Base-by-base conservation (phyloP, 1,140 invertebrate species). In the Contarinia nasturtii region DNA sequence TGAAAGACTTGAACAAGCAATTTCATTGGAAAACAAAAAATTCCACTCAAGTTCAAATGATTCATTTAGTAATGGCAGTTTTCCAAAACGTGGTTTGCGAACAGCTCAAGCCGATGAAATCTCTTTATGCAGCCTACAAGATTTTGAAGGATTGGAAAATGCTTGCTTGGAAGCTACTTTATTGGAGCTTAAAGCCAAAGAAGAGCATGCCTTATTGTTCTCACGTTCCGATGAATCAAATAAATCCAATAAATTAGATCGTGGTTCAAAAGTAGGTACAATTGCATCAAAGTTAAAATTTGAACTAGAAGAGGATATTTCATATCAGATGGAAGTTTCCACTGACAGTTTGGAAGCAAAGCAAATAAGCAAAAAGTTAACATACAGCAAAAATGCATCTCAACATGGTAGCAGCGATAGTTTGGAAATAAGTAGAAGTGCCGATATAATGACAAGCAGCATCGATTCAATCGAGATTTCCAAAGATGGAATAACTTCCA, bases 121-220 rank as follows among this genome's bases (percentile, higher is more conserved):
- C 15, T 93, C 88, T 1, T 63, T 91, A n/a, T 86, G 83, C 5
- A 95, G 90, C 17, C 65, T 94, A 2, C 89, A 90, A 59, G 92
- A 97, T 64, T 95, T 95, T 64, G 91, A 95, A 73, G 79, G 82
- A 1, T 63, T 95, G 1, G 92, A 97, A 64, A 79, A 75, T 49
- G 87, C 89, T 19, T 87, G 90, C 57, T 73, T 80, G 34, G 82
- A 88, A 59, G 82, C 79, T 1, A 79, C 86, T 51, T 71, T 80
- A 47, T 81, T 86, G 41, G 86, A 91, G 66, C 68, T 84, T 20
- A 73, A 79, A 51, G 86, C 82, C 0, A 81, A 86, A 57, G 79
- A 89, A 60, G 88, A 92, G 60, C 87, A 89, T 52, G 80, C 82
- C 42, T 58, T 90, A 34, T 65, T 93, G 2, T 52, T 67, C 44